Evolutionary conservation across 1,140 invertebrate species (phyloP), one percentile per base, ranked within the genome.

Genomic region (Hesperophylax magnus): DNA sequence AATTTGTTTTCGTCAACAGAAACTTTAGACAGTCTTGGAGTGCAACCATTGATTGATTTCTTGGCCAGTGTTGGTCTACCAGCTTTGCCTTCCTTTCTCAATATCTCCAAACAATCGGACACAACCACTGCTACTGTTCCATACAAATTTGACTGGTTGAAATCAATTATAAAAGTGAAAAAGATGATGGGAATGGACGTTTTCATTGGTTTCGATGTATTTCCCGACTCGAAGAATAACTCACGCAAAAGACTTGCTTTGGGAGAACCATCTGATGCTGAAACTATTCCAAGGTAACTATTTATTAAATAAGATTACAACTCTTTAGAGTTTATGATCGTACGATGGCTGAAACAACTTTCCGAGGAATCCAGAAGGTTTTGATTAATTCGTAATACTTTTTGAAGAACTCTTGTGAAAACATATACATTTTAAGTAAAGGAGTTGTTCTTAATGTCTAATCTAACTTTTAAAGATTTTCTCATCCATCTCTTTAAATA

Each of bases 121-220:
- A 86, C 74, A 9, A 52, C 20, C 14, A 34, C 54, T n/a, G 3
- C 7, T 31, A 14, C 88, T 39, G 84, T 84, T 0, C 85, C 84
- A n/a, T 89, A 85, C 27, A 87, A 83, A 15, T 93, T 92, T 80
- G 89, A 93, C 87, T 94, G 94, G 91, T 84, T 94, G 39, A 87
- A 91, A 58, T 87, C 91, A 24, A 89, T 94, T 18, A 93, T 92
- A 20, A 89, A 89, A 34, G 88, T 94, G 2, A 94, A 95, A 82
- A 92, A 88, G 79, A 85, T 91, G 52, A 86, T 95, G 1, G 91
- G 91, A 11, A 91, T 92, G 87, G 94, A 95, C 81, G 85, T 94
- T 0, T 91, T 95, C 1, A 92, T 95, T 77, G 93, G 94, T 0
- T 92, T 94, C 67, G 91, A 92, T 78, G 91, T 95, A n/a, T 91